A percentile compares a stretch with the other conserved stretches of the same genome.
Conservation (phyloP, 2,797 vertebrate species). For the Darevskia nairensis region DNA sequence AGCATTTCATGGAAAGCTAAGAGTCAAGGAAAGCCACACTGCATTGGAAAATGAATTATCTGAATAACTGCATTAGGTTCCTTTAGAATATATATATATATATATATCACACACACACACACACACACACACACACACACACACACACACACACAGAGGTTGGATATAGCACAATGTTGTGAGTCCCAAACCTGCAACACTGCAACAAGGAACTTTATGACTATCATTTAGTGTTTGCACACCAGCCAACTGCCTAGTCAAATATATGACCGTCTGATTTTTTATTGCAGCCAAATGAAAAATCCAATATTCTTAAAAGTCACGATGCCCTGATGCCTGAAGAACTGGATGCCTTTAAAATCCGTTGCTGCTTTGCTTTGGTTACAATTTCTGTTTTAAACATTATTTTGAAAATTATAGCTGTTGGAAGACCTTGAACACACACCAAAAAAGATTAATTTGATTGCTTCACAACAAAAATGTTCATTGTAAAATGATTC, state of each 20-base stretch:
- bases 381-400: not conserved
- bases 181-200: not conserved
- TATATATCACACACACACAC: too few relatives aligned
- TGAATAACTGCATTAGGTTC: too few relatives aligned
- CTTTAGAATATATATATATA: not conserved
- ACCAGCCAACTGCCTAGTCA: not conserved
- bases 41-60: not conserved
- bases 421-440: not conserved
- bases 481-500: not conserved
- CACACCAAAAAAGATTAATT: not conserved
- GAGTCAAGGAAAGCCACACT: not conserved
- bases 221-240: not conserved
- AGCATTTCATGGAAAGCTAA: not conserved
- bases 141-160: too few relatives aligned
- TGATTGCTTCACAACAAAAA: not conserved
- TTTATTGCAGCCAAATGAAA: too few relatives aligned
- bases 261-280: not conserved
- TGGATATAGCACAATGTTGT: not conserved
- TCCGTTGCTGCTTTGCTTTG: not conserved
- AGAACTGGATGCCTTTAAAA: not conserved
- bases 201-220: not conserved
- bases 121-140: too few relatives aligned
- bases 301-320: not conserved
- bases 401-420: not conserved
- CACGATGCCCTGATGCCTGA: not conserved